A percentile compares a stretch with the other conserved stretches of the same genome.
Evolutionary conservation across 2,113 vertebrate species (phyloP).

Genomic region (Solenodon paradoxus): DNA sequence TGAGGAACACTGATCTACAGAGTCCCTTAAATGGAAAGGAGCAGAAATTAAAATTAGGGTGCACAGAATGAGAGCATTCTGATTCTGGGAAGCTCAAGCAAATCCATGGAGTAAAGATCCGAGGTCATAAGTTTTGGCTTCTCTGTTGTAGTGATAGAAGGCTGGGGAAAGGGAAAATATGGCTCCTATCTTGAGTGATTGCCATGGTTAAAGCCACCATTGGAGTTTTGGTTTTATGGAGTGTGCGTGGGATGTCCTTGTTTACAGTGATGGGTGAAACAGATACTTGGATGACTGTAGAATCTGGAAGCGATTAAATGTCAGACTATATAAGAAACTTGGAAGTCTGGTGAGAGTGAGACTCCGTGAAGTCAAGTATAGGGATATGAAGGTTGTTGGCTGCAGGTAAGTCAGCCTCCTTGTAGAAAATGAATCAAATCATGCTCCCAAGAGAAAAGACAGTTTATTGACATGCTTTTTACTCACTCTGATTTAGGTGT

Average conservation of each 20-base stretch:
- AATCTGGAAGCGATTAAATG: not conserved
- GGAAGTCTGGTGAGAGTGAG: not conserved
- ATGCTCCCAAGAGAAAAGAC: not conserved
- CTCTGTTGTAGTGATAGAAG: not conserved
- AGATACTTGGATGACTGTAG: not conserved
- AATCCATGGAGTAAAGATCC: not conserved
- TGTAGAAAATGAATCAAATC: not conserved
- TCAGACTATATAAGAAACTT: not conserved
- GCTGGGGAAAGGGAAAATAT: not conserved
- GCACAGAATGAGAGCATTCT: not conserved
- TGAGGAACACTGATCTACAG: not conserved
- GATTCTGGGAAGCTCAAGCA: not conserved
- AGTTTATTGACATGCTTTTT: not conserved
- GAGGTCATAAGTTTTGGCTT: not conserved
- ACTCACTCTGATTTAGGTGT: not conserved
- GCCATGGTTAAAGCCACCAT: not conserved
- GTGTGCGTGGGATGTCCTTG: not conserved
- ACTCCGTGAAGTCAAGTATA: not conserved
- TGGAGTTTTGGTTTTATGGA: not conserved
- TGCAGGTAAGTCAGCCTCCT: not conserved
- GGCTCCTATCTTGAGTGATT: not conserved
- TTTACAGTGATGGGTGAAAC: not conserved
- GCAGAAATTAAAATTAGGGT: not conserved
- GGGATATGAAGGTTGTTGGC: not conserved
- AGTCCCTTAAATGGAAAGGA: not conserved